Evolutionary conservation across 92 coral and sea anemone genomes (phyloP).

Genomic region (Porites rus): DNA sequence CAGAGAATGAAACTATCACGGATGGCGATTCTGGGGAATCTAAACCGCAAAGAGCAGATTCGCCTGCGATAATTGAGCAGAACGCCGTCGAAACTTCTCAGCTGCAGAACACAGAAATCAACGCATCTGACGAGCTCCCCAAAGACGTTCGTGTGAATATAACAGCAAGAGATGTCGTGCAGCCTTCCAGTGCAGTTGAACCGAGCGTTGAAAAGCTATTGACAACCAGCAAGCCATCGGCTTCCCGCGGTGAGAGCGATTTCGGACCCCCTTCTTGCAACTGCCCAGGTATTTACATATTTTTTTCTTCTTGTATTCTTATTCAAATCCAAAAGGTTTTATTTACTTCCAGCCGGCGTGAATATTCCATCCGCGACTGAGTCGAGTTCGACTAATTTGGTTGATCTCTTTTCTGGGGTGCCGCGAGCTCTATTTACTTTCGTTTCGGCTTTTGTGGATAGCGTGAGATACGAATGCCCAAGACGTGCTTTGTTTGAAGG

Average conservation of each 20-base stretch:
- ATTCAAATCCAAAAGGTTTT: constrained; percentile 61
- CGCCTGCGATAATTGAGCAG: constrained; percentile 53
- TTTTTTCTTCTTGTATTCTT: constrained; percentile 61
- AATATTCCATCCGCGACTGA: constrained; percentile 31
- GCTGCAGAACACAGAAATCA: constrained; percentile 49
- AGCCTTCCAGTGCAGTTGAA: constrained; percentile 14
- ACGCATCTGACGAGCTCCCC: constrained; percentile 23
- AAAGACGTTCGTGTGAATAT: constrained; percentile 35
- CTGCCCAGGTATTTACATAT: constrained; percentile 92
- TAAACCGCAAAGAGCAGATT: constrained; percentile 65
- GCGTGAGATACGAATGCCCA: constrained; percentile 75
- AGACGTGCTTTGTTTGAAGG: constrained; percentile 84
- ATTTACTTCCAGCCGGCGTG: constrained; percentile 43
- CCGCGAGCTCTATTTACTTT: constrained; percentile 50
- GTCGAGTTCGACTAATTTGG: constrained; percentile 26
- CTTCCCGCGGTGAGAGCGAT: constrained; percentile 81
- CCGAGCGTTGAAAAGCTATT: constrained; percentile 51
- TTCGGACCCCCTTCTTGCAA: constrained; percentile 81
- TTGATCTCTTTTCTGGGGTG: constrained; percentile 32
- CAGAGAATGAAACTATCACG: constrained; percentile 42
- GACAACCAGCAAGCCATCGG: constrained; percentile 60
- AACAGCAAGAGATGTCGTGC: constrained; percentile 43
- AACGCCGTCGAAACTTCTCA: constrained; percentile 30
- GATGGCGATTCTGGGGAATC: constrained; percentile 47
- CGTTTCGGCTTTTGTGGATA: constrained; percentile 61